Base-by-base conservation (phyloP, 2,888 invertebrate genomes). In the Agriopis leucophaearia region DNA sequence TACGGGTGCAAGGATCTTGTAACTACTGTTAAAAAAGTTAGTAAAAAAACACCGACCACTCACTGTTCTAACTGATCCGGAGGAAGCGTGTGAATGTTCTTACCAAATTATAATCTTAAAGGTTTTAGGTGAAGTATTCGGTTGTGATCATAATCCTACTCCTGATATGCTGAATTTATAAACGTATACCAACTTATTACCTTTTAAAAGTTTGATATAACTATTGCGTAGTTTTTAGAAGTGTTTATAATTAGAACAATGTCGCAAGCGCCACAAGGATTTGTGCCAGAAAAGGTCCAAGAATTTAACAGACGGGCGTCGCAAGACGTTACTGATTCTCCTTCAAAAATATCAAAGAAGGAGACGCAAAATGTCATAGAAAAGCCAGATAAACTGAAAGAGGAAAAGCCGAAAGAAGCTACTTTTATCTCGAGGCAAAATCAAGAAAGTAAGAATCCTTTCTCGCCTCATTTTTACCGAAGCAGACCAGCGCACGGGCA, bases 231-330 rank as follows among this genome's bases (percentile, higher is more conserved):
- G 85, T 84, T 78, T 88, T 86, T 88, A 82, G 83, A 87, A 80
- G 85, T 82, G 74, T 82, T 83, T 87, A 79, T 78, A 76, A 77
- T 77, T 73, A 66, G 70, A 61, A 83, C 71, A 67, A 94, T 94
- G 94, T 86, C 94, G 64, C 93, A 94, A 87, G 83, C 85, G 70
- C 88, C 92, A 72, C 90, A 88, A 82, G 91, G 91, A 35, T 91
- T 89, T 70, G 91, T 90, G 62, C 88, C 92, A 50, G 94, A 94
- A 69, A 94, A 93, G 72, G 82, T 90, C 8, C 92, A 91, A 76
- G 94, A 94, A 77, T 87, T 91, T 54, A 93, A 91, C 64, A 81
- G 93, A 0, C 81, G 94, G 61, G 88, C 91, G 38, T 93, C 93
- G 0, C 92, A 90, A 63, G 94, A 94, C 51, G 80, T 87, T 71